Evolutionary conservation across 2,113 vertebrate genomes (phyloP).

Genomic region (Microcebus ravelobensis): DNA sequence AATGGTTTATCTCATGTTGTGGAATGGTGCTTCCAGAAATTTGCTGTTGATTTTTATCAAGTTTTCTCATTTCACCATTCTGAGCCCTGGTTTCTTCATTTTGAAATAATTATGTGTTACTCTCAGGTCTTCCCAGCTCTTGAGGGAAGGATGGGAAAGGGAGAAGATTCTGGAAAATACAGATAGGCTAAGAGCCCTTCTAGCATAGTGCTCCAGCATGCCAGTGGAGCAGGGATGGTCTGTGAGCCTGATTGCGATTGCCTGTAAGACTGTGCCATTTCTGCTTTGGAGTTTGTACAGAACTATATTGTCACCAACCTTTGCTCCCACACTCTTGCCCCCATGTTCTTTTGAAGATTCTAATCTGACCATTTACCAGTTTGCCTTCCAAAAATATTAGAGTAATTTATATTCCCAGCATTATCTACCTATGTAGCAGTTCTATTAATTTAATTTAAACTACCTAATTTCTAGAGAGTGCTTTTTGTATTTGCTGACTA

Average conservation of each 20-base stretch:
- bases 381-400: neutral
- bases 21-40: neutral
- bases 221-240: neutral
- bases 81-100: neutral
- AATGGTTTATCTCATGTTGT: neutral
- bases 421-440: neutral
- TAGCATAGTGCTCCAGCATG: neutral
- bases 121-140: neutral
- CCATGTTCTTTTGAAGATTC: neutral
- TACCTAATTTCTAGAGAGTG: neutral
- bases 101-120: neutral
- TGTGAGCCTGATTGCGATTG: neutral
- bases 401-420: neutral
- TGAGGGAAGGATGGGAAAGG: neutral
- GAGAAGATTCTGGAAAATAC: neutral
- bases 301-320: neutral
- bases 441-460: neutral
- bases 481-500: neutral
- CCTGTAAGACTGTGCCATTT: neutral
- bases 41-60: neutral
- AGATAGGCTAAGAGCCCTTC: neutral
- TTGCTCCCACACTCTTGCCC: neutral
- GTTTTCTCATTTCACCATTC: neutral
- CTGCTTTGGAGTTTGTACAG: neutral
- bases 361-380: neutral